A percentile compares a stretch with the other conserved stretches of the same genome.
Conservation (phyloP, 2,113 vertebrate genomes). For the Cyprinodon tularosa region DNA sequence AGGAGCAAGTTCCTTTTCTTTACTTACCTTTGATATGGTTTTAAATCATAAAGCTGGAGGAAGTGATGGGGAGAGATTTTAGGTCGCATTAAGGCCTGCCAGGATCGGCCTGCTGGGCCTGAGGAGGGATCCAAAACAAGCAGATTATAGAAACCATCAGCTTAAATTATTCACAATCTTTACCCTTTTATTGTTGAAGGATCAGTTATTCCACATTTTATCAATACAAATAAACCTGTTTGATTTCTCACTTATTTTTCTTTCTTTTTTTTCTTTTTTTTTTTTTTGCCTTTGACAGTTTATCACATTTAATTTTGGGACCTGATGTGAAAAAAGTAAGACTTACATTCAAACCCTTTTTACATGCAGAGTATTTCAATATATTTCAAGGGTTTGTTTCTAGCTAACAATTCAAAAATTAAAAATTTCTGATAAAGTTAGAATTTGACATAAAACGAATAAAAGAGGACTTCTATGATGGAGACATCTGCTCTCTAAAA, state of each 20-base stretch:
- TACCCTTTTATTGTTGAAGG: constrained; percentile 6
- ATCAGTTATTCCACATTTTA: not conserved
- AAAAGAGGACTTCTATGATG: not conserved
- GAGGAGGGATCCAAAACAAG: constrained; percentile 49
- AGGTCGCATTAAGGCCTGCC: constrained; percentile 52
- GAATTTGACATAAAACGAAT: not conserved
- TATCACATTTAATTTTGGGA: not conserved
- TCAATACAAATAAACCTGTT: not conserved
- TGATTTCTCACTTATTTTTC: too few species aligned
- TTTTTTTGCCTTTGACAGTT: not conserved
- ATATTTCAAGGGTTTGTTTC: not conserved
- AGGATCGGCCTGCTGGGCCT: constrained; percentile 64
- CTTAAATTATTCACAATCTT: constrained; percentile 38
- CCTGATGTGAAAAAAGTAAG: not conserved
- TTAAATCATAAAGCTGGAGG: constrained; percentile 47
- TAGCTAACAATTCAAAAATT: not conserved
- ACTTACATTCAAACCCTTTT: too few species aligned
- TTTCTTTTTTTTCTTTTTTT: not conserved
- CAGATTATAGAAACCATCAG: constrained; percentile 51
- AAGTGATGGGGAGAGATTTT: constrained; percentile 18
- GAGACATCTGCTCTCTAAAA: too few species aligned
- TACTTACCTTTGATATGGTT: constrained; percentile 61
- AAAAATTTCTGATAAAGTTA: not conserved
- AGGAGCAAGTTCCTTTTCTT: constrained; percentile 45
- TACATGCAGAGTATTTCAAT: not conserved